phyloP scores from a whole-genome alignment of 2,797 vertebrate genomes.

The Pogonophryne albipinna region DNA sequence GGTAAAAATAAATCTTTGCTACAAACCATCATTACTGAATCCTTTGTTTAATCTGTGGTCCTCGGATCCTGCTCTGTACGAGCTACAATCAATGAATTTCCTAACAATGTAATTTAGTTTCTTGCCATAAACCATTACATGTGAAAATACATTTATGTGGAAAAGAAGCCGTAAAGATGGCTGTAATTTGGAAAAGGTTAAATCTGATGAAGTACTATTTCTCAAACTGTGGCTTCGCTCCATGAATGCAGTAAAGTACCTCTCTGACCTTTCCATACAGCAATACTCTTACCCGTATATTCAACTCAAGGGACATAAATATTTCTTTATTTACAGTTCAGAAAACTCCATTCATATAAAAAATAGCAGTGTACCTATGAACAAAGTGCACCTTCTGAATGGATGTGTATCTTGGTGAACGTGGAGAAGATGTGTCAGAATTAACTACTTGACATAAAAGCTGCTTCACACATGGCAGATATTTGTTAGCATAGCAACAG shows the following conservation, averaged over 20 bases:
- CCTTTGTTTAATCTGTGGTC: not conserved
- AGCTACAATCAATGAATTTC: not conserved
- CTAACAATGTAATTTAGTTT: not conserved
- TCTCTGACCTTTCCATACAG: not conserved
- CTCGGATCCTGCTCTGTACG: slow-evolving; percentile 8
- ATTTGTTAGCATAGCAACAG: slow-evolving; percentile 65
- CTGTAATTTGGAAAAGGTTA: slow-evolving; percentile 17
- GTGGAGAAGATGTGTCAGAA: slow-evolving; percentile 33
- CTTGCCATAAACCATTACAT: not conserved
- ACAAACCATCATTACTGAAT: slow-evolving; percentile 36
- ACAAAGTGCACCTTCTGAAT: slow-evolving; percentile 72
- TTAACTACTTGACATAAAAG: slow-evolving; percentile 46
- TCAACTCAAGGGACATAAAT: slow-evolving; percentile 82
- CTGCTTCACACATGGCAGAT: slow-evolving; percentile 49
- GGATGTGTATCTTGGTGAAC: slow-evolving; percentile 52
- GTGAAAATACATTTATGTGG: slow-evolving; percentile 2
- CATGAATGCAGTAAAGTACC: not conserved
- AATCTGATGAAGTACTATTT: not conserved
- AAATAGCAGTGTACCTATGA: slow-evolving; percentile 82
- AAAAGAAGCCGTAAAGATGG: not conserved
- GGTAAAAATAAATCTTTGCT: slow-evolving; percentile 69
- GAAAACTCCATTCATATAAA: slow-evolving; percentile 83
- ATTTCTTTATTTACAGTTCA: slow-evolving; percentile 86
- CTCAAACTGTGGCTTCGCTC: not conserved
- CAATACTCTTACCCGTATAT: not conserved